These are phyloP conservation scores for Stenchaetothrips biformis DNA, from an alignment of 2,888 invertebrate species.

Conservation along the genomic window DNA sequence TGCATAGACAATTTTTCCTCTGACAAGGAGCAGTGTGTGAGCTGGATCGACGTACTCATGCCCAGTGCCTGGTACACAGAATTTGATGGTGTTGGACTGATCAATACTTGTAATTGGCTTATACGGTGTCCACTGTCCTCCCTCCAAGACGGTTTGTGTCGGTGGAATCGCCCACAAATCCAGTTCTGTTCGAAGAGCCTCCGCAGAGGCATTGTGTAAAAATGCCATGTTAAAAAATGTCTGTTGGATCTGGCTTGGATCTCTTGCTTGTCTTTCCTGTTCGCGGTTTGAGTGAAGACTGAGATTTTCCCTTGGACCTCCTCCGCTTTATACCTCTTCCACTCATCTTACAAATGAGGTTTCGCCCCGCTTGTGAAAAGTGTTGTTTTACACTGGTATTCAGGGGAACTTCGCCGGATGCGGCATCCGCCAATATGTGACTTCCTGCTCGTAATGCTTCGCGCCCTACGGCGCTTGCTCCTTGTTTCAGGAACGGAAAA, in stretches of 20 bases:
- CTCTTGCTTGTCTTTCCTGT: background rate
- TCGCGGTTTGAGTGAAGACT: background rate
- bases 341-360: background rate
- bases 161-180: background rate
- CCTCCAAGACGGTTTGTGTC: background rate
- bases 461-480: background rate
- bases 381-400: background rate
- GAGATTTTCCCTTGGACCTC: background rate
- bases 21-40: too few species aligned
- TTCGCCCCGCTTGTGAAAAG: background rate
- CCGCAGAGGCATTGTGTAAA: background rate
- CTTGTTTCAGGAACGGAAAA: background rate
- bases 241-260: background rate
- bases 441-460: background rate
- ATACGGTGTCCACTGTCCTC: background rate
- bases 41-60: too few species aligned
- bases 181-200: background rate
- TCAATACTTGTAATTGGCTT: background rate
- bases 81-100: too few species aligned
- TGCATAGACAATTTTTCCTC: background rate
- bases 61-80: too few species aligned
- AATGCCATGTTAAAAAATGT: background rate
- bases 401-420: background rate
- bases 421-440: background rate
- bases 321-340: background rate